A percentile compares a stretch with the other conserved stretches of the same genome.
Conservation (phyloP, 2,888 invertebrate genomes). For the Drosophila fungiperda region DNA sequence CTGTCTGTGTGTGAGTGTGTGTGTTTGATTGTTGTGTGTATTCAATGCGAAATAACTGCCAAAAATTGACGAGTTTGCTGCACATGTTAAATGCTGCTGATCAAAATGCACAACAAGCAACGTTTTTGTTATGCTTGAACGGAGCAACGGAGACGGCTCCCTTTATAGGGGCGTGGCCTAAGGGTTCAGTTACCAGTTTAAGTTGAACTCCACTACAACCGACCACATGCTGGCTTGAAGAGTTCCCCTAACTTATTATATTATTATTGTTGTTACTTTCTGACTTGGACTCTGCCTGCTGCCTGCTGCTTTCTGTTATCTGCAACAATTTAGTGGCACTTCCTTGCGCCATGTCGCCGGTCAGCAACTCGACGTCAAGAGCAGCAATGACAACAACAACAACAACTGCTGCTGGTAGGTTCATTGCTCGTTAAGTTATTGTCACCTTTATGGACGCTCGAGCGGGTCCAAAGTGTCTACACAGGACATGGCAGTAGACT, state of each 20-base stretch:
- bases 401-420: conserved; percentile 58
- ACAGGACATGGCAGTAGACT: conserved; percentile 77
- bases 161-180: neutral
- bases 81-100: conserved; percentile 63
- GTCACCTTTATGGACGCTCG: conserved; percentile 78
- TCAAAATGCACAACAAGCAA: conserved; percentile 53
- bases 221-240: conserved; percentile 64
- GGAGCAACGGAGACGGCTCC: conserved; percentile 8
- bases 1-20: neutral
- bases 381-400: conserved; percentile 26
- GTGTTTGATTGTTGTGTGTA: conserved; percentile 26
- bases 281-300: neutral
- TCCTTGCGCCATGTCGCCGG: conserved; percentile 72
- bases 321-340: conserved; percentile 80
- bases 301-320: conserved; percentile 53
- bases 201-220: conserved; percentile 3
- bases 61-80: conserved; percentile 71
- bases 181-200: conserved; percentile 44
- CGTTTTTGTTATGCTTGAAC: conserved; percentile 55
- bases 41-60: conserved; percentile 59
- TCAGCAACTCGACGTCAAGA: conserved; percentile 56
- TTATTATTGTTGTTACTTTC: neutral
- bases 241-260: conserved; percentile 2
- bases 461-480: conserved; percentile 62
- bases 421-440: conserved; percentile 84